Evolutionary conservation across 2,113 vertebrate genomes (phyloP), one percentile per base, ranked within the genome.

Genomic region (Chaetodon trifascialis): DNA sequence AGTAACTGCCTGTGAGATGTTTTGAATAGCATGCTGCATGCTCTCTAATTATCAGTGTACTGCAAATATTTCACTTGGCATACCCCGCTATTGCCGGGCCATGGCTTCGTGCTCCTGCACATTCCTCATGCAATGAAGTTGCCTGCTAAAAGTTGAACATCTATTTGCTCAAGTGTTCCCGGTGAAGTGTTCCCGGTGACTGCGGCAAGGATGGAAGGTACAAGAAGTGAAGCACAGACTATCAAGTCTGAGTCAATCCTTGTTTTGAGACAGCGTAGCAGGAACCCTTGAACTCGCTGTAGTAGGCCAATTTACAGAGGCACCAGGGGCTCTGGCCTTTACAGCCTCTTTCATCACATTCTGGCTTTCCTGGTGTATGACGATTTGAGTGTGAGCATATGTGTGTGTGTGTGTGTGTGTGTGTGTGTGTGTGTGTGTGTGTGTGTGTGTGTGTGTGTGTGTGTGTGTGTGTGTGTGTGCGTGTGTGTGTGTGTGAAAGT

Each of bases 281-380:
- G 58, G 86, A 86, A 87, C 66, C 77, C 47, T 79, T 75, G 49
- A 78, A 85, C 72, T 52, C 3, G 36, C 77, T 81, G 66, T 23
- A 79, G 81, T 46, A 4, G 78, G 73, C 55, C 38, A 74, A 86
- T 83, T 86, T 75, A 79, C n/a, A 82, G 15, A 62, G 49, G 46
- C 72, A 79, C 79, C 76, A 62, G 55, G 42, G 56, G 85, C 86
- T 77, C 68, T 49, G 80, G 76, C 72, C 65, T 86, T 90, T 81
- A 76, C 80, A 80, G 68, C 49, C 23, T 62, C 75, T 87, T 89
- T 79, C 82, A 87, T 91, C 82, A 76, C 78, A 30, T 52, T 74
- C 52, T 25, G 42, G 63, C 78, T 75, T 86, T 71, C 54, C 58
- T 21, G 23, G 67, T 23, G 68, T 73, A 14, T 66, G 74, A 67